phyloP scores from a whole-genome alignment of 1,140 invertebrate genomes.

The Achatina immaculata region DNA sequence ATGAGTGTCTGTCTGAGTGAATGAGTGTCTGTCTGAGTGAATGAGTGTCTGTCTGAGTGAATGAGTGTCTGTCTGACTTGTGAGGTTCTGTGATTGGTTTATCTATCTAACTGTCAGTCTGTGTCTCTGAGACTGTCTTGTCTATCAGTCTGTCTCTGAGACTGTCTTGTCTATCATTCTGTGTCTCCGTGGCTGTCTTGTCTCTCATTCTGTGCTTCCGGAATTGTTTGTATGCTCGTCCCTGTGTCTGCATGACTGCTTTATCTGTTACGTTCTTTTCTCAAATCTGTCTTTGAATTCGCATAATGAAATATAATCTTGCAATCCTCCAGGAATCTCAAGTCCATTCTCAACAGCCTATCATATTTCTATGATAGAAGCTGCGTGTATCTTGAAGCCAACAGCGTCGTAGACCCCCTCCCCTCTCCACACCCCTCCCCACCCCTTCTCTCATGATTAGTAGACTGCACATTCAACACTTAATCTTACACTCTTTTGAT shows the following conservation, averaged over 20 bases:
- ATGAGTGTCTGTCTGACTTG: too few relatives aligned
- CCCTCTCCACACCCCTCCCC: background rate
- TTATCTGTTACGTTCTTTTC: background rate
- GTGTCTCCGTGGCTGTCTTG: background rate
- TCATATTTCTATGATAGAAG: too few relatives aligned
- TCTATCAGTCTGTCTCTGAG: background rate
- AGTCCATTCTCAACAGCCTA: too few relatives aligned
- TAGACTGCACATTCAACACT: too few relatives aligned
- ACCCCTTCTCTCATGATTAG: background rate
- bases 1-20: too few relatives aligned
- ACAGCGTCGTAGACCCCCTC: too few relatives aligned
- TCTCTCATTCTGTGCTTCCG: background rate
- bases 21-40: too few relatives aligned
- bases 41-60: too few relatives aligned
- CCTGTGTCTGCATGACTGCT: background rate
- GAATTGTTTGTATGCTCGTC: background rate
- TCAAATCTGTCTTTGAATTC: background rate
- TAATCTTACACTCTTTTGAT: too few relatives aligned
- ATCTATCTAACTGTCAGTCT: constrained; percentile 14
- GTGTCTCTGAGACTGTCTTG: background rate
- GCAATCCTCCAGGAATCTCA: too few relatives aligned
- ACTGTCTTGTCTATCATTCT: constrained; percentile 17
- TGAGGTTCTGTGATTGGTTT: too few relatives aligned
- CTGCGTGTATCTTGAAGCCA: background rate
- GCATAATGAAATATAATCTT: too few relatives aligned